A percentile compares a stretch with the other conserved stretches of the same genome.
These are phyloP conservation scores for Perdita meconis DNA, from an alignment of 2,888 invertebrate genomes.

Conservation along the genomic window DNA sequence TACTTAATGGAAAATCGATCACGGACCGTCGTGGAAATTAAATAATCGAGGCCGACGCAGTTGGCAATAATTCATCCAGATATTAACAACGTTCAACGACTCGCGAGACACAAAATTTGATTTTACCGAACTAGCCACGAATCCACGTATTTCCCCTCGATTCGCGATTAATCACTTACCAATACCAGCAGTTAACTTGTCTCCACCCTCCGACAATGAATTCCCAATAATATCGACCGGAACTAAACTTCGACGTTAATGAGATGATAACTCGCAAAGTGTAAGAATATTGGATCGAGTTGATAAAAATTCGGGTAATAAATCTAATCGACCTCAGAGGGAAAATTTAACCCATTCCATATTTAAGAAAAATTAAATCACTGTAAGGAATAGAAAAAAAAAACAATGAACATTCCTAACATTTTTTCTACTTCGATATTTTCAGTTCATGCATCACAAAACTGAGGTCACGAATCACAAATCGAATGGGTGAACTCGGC, in stretches of 20 bases:
- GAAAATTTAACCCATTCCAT: too few species aligned
- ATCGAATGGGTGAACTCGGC: constrained; percentile 11
- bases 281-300: constrained; percentile 21
- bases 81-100: constrained; percentile 40
- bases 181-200: neutral
- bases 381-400: too few species aligned
- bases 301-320: constrained; percentile 43
- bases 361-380: too few species aligned
- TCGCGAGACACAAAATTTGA: constrained; percentile 37
- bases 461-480: too few species aligned
- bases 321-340: too few species aligned
- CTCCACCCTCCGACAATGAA: constrained; percentile 25
- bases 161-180: constrained; percentile 49
- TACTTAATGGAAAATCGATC: constrained; percentile 42
- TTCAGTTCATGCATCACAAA: too few species aligned
- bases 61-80: constrained; percentile 35
- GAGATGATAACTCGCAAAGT: constrained; percentile 32
- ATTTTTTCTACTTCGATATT: too few species aligned
- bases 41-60: constrained; percentile 1
- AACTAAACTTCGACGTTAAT: constrained; percentile 29
- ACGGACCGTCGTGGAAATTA: constrained; percentile 21
- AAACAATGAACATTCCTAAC: too few species aligned
- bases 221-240: constrained; percentile 41
- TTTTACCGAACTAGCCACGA: constrained; percentile 10
- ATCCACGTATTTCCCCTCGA: constrained; percentile 38